Percentiles rank a stretch among this genome's conserved stretches.
Evolutionary conservation across 2,797 vertebrate genomes (phyloP).

Genomic region (Salmo trutta): DNA sequence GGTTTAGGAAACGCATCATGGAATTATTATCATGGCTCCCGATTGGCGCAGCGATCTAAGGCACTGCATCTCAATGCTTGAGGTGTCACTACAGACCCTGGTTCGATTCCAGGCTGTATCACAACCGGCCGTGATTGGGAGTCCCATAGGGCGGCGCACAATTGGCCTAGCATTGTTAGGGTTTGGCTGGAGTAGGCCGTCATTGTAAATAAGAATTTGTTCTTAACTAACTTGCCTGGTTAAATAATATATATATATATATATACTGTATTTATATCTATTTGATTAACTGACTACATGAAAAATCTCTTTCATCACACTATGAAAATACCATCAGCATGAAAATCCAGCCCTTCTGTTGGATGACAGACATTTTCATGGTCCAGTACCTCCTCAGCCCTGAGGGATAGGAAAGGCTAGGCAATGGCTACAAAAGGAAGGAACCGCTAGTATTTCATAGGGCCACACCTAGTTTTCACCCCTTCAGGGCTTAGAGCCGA

Average conservation of each 20-base stretch:
- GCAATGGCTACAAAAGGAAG: constrained; percentile 36
- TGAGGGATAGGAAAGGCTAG: constrained; percentile 42
- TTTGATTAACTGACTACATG: background rate
- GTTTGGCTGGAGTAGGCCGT: too few species aligned
- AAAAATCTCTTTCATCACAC: background rate
- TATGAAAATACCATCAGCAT: constrained; percentile 32
- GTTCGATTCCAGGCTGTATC: too few species aligned
- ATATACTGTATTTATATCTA: background rate
- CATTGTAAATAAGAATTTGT: too few species aligned
- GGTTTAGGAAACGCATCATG: background rate
- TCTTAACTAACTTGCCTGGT: too few species aligned
- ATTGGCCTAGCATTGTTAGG: too few species aligned
- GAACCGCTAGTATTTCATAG: constrained; percentile 39
- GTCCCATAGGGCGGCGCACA: too few species aligned
- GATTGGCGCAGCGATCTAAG: too few species aligned
- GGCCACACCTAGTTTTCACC: constrained; percentile 66
- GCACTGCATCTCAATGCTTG: too few species aligned
- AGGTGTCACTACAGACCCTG: too few species aligned
- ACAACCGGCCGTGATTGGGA: too few species aligned
- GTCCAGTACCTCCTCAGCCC: constrained; percentile 25
- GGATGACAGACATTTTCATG: constrained; percentile 30
- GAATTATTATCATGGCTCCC: too few species aligned
- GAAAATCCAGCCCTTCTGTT: constrained; percentile 15
- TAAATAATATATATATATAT: too few species aligned
- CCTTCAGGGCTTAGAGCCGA: constrained; percentile 48